Conservation (phyloP, 53 echinoderm and acorn worm species). For the Mesocentrotus franciscanus region DNA sequence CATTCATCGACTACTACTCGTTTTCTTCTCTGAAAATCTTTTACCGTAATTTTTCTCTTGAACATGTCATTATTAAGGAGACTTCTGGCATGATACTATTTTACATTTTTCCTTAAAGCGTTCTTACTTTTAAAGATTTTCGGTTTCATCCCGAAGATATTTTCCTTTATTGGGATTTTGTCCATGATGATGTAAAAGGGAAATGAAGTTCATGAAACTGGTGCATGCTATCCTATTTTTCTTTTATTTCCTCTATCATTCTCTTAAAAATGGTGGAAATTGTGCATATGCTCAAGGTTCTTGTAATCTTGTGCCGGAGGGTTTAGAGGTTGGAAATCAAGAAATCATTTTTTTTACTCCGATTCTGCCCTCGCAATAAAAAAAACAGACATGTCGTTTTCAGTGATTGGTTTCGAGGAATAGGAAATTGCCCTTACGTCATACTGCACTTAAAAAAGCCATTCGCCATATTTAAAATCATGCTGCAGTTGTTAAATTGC, state of each 20-base stretch:
- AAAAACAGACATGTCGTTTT: background rate
- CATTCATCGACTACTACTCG: no score
- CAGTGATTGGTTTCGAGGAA: background rate
- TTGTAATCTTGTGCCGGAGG: background rate
- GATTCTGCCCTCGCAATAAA: background rate
- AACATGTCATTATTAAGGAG: no score
- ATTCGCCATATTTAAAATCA: no score
- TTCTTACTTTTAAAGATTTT: no score
- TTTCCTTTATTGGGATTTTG: background rate
- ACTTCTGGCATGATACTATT: no score
- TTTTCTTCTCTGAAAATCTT: no score
- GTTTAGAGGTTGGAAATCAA: background rate
- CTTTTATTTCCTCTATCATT: background rate
- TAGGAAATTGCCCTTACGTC: constrained; percentile 17
- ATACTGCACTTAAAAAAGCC: background rate
- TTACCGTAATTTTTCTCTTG: no score
- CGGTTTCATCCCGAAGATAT: background rate
- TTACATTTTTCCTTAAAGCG: no score
- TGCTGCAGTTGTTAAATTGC: no score
- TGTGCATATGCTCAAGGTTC: background rate
- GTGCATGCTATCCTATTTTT: background rate
- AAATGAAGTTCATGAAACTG: background rate
- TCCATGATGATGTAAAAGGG: background rate
- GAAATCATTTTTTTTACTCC: background rate
- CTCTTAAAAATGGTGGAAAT: background rate